Percentiles rank a stretch among this genome's conserved stretches.
These are phyloP conservation scores for Chesias legatella DNA, from an alignment of 2,888 invertebrate genomes.

Conservation along the genomic window DNA sequence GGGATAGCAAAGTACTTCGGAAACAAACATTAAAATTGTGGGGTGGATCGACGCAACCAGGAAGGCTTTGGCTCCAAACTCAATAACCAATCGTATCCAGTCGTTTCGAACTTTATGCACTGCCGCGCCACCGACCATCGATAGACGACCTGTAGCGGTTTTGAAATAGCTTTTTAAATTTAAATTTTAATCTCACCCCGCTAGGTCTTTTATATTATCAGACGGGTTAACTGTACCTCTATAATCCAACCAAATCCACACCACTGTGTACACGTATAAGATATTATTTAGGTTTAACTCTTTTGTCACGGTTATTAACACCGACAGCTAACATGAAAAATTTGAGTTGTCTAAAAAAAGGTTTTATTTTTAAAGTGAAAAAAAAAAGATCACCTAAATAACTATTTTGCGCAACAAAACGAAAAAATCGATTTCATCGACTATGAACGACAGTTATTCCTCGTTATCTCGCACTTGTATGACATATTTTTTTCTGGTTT, in stretches of 20 bases:
- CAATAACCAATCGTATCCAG: constrained; percentile 58
- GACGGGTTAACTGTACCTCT: constrained; percentile 43
- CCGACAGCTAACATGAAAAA: neutral
- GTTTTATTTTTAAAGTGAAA: constrained; percentile 34
- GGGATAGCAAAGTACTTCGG: constrained; percentile 17
- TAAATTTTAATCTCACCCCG: constrained; percentile 42
- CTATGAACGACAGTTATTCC: too few relatives aligned
- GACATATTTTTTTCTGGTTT: too few relatives aligned
- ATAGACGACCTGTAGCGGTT: constrained; percentile 36
- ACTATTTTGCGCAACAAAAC: too few relatives aligned
- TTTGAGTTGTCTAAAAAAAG: constrained; percentile 26
- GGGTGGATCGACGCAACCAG: constrained; percentile 34
- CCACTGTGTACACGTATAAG: too few relatives aligned
- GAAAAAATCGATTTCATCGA: too few relatives aligned
- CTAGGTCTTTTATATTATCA: constrained; percentile 56
- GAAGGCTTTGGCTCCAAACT: constrained; percentile 54
- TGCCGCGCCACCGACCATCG: constrained; percentile 28
- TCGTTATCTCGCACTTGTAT: too few relatives aligned
- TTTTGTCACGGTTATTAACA: too few relatives aligned
- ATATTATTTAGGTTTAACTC: too few relatives aligned
- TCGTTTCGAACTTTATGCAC: constrained; percentile 39
- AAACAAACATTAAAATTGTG: constrained; percentile 55
- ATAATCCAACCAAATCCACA: too few relatives aligned
- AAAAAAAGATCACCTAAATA: constrained; percentile 1
- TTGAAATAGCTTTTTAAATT: constrained; percentile 55